Conservation (phyloP, 2,113 vertebrate genomes). For the Sciurus niger region DNA sequence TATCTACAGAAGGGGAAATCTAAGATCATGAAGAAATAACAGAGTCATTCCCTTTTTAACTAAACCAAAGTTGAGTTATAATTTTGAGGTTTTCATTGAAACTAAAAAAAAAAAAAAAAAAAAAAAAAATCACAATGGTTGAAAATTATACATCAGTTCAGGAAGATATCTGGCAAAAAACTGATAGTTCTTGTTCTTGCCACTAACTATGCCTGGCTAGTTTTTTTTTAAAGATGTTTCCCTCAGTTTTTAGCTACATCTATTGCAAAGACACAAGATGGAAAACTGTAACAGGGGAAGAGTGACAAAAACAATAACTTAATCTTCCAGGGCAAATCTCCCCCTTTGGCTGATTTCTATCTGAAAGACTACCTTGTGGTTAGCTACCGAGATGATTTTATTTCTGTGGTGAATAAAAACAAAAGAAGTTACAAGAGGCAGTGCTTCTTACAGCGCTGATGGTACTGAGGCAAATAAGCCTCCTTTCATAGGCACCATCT, state of each 20-base stretch:
- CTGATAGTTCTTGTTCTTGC: neutral
- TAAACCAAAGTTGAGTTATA: slow-evolving; percentile 13
- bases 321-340: slow-evolving; percentile 13
- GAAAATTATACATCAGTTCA: neutral
- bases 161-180: neutral
- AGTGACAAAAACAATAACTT: slow-evolving; percentile 20
- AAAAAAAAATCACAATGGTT: neutral
- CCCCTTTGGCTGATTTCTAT: neutral
- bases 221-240: slow-evolving; percentile 3
- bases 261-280: neutral
- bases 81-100: slow-evolving; percentile 58
- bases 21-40: neutral
- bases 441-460: neutral
- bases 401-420: slow-evolving; percentile 31
- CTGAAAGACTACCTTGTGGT: neutral
- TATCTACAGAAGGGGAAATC: neutral
- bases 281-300: neutral
- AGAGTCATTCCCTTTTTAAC: neutral
- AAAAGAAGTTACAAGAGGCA: neutral
- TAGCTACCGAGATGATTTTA: slow-evolving; percentile 7
- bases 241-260: slow-evolving; percentile 20
- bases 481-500: neutral
- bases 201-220: neutral
- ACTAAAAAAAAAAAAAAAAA: slow-evolving; percentile 36
- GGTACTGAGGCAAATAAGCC: neutral